phyloP scores from a whole-genome alignment of 2,888 invertebrate genomes.

The Gari tellinella region DNA sequence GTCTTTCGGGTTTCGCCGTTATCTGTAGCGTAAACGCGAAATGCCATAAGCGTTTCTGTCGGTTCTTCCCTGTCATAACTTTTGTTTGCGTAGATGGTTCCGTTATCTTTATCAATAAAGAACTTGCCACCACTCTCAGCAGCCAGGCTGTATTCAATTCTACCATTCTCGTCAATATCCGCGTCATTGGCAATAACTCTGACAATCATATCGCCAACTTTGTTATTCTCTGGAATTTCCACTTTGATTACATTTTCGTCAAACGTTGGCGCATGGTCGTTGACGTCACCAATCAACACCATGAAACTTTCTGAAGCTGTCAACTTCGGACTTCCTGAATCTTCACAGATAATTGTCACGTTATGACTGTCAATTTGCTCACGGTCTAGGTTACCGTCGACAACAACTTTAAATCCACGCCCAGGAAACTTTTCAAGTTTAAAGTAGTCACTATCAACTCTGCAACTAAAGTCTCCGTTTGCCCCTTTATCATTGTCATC shows the following conservation, averaged over 20 bases:
- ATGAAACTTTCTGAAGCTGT: constrained; percentile 68
- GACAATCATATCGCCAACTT: constrained; percentile 87
- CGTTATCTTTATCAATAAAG: constrained; percentile 60
- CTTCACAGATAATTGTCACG: constrained; percentile 86
- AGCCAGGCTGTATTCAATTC: constrained; percentile 60
- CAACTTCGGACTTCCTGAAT: constrained; percentile 85
- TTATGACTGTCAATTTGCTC: constrained; percentile 69
- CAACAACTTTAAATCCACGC: constrained; percentile 77
- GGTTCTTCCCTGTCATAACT: constrained; percentile 65
- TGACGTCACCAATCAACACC: constrained; percentile 90
- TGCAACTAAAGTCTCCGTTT: constrained; percentile 52
- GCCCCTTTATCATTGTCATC: constrained; percentile 54
- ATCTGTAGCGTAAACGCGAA: constrained; percentile 60
- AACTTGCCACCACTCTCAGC: constrained; percentile 35
- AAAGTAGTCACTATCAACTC: constrained; percentile 25
- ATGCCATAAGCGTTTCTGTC: constrained; percentile 31
- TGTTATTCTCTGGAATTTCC: constrained; percentile 66
- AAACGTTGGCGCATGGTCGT: constrained; percentile 96
- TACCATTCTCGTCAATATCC: constrained; percentile 65
- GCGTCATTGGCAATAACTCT: constrained; percentile 93
- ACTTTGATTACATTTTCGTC: constrained; percentile 78
- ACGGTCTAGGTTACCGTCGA: constrained; percentile 84
- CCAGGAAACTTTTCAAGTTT: constrained; percentile 48
- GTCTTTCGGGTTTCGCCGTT: constrained; percentile 51
- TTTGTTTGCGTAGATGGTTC: constrained; percentile 63